These are phyloP conservation scores for Neomonachus schauinslandi DNA, from an alignment of 2,113 vertebrate species.

Conservation along the genomic window DNA sequence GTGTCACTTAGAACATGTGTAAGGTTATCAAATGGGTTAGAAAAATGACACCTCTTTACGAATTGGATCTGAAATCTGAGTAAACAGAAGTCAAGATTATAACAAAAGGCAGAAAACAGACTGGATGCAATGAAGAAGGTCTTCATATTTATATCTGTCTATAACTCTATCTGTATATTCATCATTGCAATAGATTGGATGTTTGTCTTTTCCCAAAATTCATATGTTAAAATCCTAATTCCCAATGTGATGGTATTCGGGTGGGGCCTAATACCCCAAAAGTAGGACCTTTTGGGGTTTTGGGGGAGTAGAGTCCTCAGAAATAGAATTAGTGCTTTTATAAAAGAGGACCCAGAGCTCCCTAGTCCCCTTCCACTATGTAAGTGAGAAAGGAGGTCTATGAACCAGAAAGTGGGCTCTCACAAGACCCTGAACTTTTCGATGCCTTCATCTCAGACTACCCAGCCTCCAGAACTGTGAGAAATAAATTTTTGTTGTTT, in stretches of 20 bases:
- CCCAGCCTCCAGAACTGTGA: neutral
- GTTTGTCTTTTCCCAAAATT: neutral
- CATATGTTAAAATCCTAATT: neutral
- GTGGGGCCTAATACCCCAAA: neutral
- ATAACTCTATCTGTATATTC: neutral
- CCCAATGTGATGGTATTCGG: neutral
- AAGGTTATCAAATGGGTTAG: neutral
- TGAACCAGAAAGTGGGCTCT: neutral
- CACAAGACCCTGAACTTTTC: neutral
- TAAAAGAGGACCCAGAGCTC: neutral
- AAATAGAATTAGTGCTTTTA: neutral
- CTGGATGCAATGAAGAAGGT: neutral
- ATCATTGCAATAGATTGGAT: neutral
- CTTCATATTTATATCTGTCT: neutral
- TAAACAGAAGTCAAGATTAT: neutral
- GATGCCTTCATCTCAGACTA: neutral
- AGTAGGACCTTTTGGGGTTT: neutral
- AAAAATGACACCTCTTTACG: neutral
- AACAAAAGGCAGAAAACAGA: neutral
- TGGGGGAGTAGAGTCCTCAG: neutral
- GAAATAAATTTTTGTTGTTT: neutral
- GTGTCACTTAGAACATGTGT: neutral
- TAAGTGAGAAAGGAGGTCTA: neutral
- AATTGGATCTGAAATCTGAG: slow-evolving; percentile 1
- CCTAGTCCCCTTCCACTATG: neutral